phyloP scores from a whole-genome alignment of 2,113 vertebrate species.

The Bufo bufo region DNA sequence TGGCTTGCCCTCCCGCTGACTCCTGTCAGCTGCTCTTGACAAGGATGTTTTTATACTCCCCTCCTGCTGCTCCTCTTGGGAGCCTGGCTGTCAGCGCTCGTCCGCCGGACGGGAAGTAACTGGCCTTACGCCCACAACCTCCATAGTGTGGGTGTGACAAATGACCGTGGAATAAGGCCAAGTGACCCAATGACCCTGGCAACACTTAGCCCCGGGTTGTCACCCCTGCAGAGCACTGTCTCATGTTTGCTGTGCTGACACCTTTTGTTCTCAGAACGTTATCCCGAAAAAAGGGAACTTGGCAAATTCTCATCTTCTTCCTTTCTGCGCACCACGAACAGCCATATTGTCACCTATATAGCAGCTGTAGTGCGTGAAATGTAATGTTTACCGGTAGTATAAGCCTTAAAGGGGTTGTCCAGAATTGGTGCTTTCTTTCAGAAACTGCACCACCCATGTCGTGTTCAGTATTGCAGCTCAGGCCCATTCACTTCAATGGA shows the following conservation, averaged over 20 bases:
- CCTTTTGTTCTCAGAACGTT: background rate
- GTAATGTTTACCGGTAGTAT: too few relatives aligned
- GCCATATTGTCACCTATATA: background rate
- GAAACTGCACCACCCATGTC: too few relatives aligned
- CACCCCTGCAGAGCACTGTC: background rate
- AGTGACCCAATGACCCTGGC: constrained; percentile 69
- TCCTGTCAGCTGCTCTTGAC: constrained; percentile 75
- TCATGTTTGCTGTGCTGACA: background rate
- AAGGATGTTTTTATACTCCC: constrained; percentile 77
- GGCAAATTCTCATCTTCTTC: background rate
- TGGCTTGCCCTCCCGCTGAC: constrained; percentile 77
- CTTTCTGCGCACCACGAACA: background rate
- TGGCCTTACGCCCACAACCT: constrained; percentile 67
- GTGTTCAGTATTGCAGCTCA: too few relatives aligned
- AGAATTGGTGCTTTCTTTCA: too few relatives aligned
- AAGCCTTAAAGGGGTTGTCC: too few relatives aligned
- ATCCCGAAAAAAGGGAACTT: background rate
- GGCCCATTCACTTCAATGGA: too few relatives aligned
- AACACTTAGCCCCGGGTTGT: constrained; percentile 60
- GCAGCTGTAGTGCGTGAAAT: too few relatives aligned
- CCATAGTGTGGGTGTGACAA: constrained; percentile 59
- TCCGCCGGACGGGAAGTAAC: constrained; percentile 77
- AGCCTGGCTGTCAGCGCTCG: constrained; percentile 71
- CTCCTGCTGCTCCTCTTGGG: constrained; percentile 72
- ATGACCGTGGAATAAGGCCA: constrained; percentile 70